Evolutionary conservation across 2,888 invertebrate genomes (phyloP).

Genomic region (Acleris holmiana): DNA sequence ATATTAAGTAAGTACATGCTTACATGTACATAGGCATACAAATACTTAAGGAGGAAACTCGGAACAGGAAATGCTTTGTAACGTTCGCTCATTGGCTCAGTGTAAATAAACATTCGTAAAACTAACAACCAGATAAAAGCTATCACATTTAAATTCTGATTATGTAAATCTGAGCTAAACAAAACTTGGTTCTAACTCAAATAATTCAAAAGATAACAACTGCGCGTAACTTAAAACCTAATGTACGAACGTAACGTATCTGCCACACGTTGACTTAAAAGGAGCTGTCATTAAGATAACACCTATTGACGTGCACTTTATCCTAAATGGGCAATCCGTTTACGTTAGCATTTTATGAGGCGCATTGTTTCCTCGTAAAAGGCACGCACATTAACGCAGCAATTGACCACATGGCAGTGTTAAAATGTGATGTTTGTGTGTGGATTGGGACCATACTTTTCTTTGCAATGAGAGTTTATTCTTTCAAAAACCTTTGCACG

Average conservation of each 20-base stretch:
- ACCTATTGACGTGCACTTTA: slow-evolving; percentile 23
- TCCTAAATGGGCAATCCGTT: slow-evolving; percentile 37
- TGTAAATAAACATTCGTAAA: no score
- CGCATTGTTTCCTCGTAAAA: slow-evolving; percentile 38
- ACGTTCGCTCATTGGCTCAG: neutral
- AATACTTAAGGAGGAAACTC: neutral
- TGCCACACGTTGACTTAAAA: slow-evolving; percentile 14
- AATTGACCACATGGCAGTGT: slow-evolving; percentile 5
- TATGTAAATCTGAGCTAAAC: neutral
- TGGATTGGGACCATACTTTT: no score
- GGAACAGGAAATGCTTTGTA: neutral
- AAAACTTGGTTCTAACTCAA: neutral
- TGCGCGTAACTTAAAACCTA: neutral
- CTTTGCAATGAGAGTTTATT: no score
- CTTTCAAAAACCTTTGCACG: no score
- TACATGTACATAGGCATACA: no score
- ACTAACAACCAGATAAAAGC: no score
- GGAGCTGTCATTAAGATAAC: slow-evolving; percentile 34
- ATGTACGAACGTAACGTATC: neutral
- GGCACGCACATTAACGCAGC: slow-evolving; percentile 33
- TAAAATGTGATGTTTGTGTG: no score
- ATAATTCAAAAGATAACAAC: neutral
- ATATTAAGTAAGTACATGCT: no score
- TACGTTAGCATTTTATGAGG: slow-evolving; percentile 39
- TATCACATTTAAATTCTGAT: no score